Evolutionary conservation across 2,113 vertebrate species (phyloP).

Genomic region (Sceloporus tristichus): DNA sequence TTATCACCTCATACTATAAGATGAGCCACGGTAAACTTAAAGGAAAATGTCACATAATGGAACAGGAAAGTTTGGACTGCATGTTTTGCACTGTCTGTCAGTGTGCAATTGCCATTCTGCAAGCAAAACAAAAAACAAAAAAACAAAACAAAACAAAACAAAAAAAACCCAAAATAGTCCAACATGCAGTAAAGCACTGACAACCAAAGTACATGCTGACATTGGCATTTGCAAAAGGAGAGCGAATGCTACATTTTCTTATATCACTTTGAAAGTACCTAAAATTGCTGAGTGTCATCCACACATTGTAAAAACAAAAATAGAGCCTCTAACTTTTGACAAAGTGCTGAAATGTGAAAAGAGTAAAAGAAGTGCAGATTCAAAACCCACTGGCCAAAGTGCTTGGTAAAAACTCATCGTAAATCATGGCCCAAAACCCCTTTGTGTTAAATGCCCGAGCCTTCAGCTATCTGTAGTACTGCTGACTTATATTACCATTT

Average conservation of each 20-base stretch:
- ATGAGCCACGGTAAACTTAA: neutral
- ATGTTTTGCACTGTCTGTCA: neutral
- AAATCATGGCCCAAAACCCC: slow-evolving; percentile 36
- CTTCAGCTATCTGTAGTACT: slow-evolving; percentile 43
- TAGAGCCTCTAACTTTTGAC: slow-evolving; percentile 34
- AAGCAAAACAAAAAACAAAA: neutral
- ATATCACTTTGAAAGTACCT: neutral
- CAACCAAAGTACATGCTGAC: slow-evolving; percentile 22
- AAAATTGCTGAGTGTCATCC: slow-evolving; percentile 30
- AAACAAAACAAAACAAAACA: neutral
- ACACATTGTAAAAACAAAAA: slow-evolving; percentile 2
- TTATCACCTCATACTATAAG: too few relatives aligned
- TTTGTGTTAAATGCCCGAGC: slow-evolving; percentile 25
- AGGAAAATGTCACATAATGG: neutral
- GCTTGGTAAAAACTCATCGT: slow-evolving; percentile 12
- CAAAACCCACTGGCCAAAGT: slow-evolving; percentile 41
- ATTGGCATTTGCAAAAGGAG: slow-evolving; percentile 28
- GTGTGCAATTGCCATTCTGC: neutral
- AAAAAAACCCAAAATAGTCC: neutral
- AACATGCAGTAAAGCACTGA: slow-evolving; percentile 6
- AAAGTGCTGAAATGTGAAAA: slow-evolving; percentile 46
- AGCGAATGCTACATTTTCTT: neutral
- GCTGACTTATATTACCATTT: slow-evolving; percentile 37
- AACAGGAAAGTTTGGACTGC: neutral
- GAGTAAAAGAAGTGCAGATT: slow-evolving; percentile 9